phyloP scores from a whole-genome alignment of 2,797 vertebrate species.

The Phalloptychus januarius region DNA sequence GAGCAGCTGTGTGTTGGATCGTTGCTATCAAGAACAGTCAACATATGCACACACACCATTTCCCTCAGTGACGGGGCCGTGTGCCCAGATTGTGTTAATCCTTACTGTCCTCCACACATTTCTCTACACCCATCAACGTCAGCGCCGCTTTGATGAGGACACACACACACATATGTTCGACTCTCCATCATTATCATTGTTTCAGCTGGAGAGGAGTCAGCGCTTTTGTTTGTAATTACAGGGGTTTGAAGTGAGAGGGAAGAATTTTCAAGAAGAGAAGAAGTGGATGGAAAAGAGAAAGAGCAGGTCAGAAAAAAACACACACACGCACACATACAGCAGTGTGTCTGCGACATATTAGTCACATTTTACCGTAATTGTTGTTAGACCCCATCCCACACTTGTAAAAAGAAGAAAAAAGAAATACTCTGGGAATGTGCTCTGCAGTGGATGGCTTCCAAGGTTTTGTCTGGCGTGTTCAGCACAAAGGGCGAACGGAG shows the following conservation, averaged over 20 bases:
- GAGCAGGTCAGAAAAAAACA: slow-evolving; percentile 67
- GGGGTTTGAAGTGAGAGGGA: slow-evolving; percentile 79
- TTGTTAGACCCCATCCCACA: slow-evolving; percentile 82
- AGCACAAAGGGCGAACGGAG: slow-evolving; percentile 76
- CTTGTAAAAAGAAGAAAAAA: slow-evolving; percentile 76
- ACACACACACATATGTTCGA: slow-evolving; percentile 55
- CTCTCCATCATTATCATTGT: slow-evolving; percentile 82
- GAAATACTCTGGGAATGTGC: slow-evolving; percentile 79
- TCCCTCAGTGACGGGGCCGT: slow-evolving; percentile 64
- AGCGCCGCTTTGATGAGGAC: slow-evolving; percentile 75
- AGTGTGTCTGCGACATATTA: slow-evolving; percentile 84
- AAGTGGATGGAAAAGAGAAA: slow-evolving; percentile 72
- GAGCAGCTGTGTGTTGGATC: slow-evolving; percentile 75
- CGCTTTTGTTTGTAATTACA: slow-evolving; percentile 86
- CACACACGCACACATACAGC: slow-evolving; percentile 60
- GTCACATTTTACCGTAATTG: slow-evolving; percentile 87
- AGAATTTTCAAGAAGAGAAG: slow-evolving; percentile 70
- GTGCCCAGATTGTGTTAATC: slow-evolving; percentile 81
- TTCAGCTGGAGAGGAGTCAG: slow-evolving; percentile 82
- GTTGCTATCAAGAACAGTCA: slow-evolving; percentile 73
- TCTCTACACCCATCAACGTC: slow-evolving; percentile 76
- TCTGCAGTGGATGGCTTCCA: slow-evolving; percentile 78
- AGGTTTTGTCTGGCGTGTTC: slow-evolving; percentile 81
- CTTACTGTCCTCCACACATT: slow-evolving; percentile 76
- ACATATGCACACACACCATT: slow-evolving; percentile 55